Conservation (phyloP, 2,113 vertebrate species). For the Elachura formosa region DNA sequence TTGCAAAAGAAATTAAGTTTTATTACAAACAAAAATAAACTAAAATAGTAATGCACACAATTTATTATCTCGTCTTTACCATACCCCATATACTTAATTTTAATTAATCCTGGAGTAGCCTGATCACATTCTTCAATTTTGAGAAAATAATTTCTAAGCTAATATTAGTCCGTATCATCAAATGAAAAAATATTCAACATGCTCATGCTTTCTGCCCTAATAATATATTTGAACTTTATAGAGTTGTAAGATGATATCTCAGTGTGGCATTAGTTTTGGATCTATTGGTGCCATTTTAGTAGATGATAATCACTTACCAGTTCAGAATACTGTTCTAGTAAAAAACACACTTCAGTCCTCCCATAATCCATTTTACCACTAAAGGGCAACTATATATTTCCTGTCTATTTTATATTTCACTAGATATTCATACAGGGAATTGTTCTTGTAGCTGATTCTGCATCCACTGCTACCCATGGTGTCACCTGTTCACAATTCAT, state of each 20-base stretch:
- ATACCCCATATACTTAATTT: neutral
- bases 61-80: neutral
- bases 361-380: conserved; percentile 1
- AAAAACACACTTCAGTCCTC: conserved; percentile 17
- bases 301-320: conserved; percentile 36
- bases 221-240: neutral
- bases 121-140: neutral
- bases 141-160: conserved; percentile 1
- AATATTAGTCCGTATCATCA: neutral
- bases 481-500: neutral
- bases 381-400: neutral
- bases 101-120: neutral
- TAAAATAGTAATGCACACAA: conserved; percentile 8
- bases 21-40: conserved; percentile 16
- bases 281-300: conserved; percentile 34
- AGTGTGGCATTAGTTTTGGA: conserved; percentile 20
- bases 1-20: conserved; percentile 41
- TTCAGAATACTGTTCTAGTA: conserved; percentile 40
- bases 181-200: conserved; percentile 6
- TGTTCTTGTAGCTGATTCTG: neutral
- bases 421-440: neutral
- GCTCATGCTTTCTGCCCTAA: neutral
- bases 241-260: neutral
- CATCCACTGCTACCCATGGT: neutral
- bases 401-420: neutral